Base-by-base conservation (phyloP, 2,113 vertebrate genomes). In the Callionymus lyra region DNA sequence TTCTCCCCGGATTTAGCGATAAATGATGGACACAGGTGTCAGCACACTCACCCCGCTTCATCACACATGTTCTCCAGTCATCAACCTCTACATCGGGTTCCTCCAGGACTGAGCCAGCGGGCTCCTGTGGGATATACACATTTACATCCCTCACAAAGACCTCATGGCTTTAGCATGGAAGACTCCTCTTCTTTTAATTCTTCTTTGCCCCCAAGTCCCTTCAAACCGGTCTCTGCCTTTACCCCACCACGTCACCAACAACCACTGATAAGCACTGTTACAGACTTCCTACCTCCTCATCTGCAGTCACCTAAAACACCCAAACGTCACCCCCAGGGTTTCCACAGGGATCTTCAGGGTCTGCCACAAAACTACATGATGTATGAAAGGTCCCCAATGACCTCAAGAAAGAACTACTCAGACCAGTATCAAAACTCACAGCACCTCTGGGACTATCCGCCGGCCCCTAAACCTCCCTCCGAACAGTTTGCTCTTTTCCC, bases 1-100 rank as follows among this genome's bases (percentile, higher is more conserved):
- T 94, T 91, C 44, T 94, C 93, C 0, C 91, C 91, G 0, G 92
- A 96, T 56, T 83, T 83, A 0, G 72, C 89, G 37, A 70, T 91
- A 0, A 91, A 98, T 6, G 90, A 94, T 38, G 88, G 72, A 12
- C 41, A 88, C 11, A 90, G 89, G 65, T 93, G 88, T 76, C 90
- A 84, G 11, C 46, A 88, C 72, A 88, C 90, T 70, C 88, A 81
- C 2, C 86, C 87, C 49, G 84, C 73, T 89, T 86, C 60, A 88
- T 6, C 88, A 85, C 38, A 87, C 21, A 47, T 85, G 38, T 74
- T 63, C 44, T 14, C 44, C 12, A 38, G 32, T 12, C 55, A 50
- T 38, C 41, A 86, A 65, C 82, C 83, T 37, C 56, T 69, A 27
- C 86, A 6, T 34, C 39, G 77, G 16, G 84, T 82, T 61, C 88